phyloP scores from a whole-genome alignment of 2,888 invertebrate species.

The Oligia strigilis region DNA sequence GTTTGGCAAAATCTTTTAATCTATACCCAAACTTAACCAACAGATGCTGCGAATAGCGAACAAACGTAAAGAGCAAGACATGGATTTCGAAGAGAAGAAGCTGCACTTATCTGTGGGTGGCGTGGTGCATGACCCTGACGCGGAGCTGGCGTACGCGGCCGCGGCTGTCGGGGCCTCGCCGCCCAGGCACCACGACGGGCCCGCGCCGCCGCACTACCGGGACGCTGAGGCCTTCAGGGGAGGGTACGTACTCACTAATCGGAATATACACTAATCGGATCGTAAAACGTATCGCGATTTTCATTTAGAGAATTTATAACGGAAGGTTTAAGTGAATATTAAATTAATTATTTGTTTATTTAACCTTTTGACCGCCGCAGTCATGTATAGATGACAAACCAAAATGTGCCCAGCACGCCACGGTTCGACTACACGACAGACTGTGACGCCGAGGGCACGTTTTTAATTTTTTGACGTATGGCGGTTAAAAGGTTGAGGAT shows the following conservation, averaged over 20 bases:
- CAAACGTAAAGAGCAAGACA: constrained; percentile 98
- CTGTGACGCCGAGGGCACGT: too few species aligned
- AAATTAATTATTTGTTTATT: too few species aligned
- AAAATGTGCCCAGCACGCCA: too few species aligned
- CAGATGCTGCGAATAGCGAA: constrained; percentile 94
- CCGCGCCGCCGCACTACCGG: constrained; percentile 70
- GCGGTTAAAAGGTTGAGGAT: too few species aligned
- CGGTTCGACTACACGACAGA: too few species aligned
- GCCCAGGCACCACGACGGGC: constrained; percentile 74
- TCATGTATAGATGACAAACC: too few species aligned
- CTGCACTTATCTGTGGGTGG: constrained; percentile 95
- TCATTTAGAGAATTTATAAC: neutral
- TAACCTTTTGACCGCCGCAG: too few species aligned
- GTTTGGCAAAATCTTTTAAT: neutral
- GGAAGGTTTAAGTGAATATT: neutral
- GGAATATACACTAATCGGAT: too few species aligned
- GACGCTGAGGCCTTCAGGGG: constrained; percentile 80
- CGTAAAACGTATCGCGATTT: neutral
- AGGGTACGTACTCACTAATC: constrained; percentile 18
- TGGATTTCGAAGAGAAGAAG: constrained; percentile 98
- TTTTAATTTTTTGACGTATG: too few species aligned
- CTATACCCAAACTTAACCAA: neutral
- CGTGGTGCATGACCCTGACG: constrained; percentile 87
- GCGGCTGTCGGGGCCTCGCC: constrained; percentile 91
- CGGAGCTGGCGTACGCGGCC: constrained; percentile 91